Conservation (phyloP, 2,888 invertebrate species). For the Lepidocyrtinus sp. region DNA sequence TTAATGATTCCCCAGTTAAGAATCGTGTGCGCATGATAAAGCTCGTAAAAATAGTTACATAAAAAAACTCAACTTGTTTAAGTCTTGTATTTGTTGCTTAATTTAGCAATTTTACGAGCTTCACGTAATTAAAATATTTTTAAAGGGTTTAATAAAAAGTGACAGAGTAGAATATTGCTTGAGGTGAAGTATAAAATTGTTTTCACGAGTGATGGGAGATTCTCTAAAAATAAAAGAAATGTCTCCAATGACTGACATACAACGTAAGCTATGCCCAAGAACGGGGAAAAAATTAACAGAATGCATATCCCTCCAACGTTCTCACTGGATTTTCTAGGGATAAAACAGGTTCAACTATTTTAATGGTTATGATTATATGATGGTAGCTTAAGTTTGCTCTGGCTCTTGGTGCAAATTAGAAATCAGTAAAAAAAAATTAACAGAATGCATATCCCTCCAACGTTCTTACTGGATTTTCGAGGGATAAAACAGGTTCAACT, state of each 20-base stretch:
- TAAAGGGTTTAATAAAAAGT: no score
- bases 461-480: no score
- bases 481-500: background rate
- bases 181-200: background rate
- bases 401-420: conserved; percentile 29
- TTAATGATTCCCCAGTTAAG: background rate
- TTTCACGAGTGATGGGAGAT: no score
- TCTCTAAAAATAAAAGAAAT: no score
- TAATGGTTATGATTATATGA: background rate
- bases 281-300: no score
- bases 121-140: background rate
- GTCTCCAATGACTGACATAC: no score
- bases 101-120: background rate
- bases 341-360: background rate
- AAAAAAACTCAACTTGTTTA: no score
- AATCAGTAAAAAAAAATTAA: conserved; percentile 19
- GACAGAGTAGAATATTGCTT: no score
- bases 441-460: no score
- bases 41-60: background rate
- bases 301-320: no score
- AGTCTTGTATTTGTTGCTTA: background rate
- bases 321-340: no score
- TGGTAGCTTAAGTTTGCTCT: background rate
- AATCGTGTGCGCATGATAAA: background rate
- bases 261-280: no score